Evolutionary conservation across 1,140 invertebrate genomes (phyloP).

Genomic region (Chironomus tepperi): DNA sequence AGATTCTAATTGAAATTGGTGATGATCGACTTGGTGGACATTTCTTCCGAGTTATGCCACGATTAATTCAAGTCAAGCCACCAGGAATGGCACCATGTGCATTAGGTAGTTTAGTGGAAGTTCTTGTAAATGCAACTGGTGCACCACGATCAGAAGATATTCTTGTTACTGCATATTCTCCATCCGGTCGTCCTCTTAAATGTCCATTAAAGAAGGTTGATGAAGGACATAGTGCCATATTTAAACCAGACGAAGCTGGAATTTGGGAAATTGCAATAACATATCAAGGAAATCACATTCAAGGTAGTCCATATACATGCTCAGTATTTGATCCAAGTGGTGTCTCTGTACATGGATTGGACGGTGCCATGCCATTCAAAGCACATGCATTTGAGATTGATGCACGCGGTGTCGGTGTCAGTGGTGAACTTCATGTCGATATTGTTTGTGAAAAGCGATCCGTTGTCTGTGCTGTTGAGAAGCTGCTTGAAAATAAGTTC

Average conservation of each 20-base stretch:
- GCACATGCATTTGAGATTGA: slow-evolving; percentile 77
- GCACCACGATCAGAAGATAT: slow-evolving; percentile 72
- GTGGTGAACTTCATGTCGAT: slow-evolving; percentile 79
- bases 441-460: slow-evolving; percentile 77
- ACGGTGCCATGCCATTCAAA: slow-evolving; percentile 65
- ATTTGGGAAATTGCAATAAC: slow-evolving; percentile 94
- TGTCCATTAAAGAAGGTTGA: slow-evolving; percentile 68
- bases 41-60: slow-evolving; percentile 79
- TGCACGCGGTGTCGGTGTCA: slow-evolving; percentile 71
- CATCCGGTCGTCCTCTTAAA: slow-evolving; percentile 64
- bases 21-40: slow-evolving; percentile 49
- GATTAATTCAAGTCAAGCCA: slow-evolving; percentile 72
- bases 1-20: slow-evolving; percentile 56
- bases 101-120: slow-evolving; percentile 87
- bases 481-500: slow-evolving; percentile 72
- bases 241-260: slow-evolving; percentile 92
- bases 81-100: slow-evolving; percentile 92
- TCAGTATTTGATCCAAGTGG: slow-evolving; percentile 93
- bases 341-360: slow-evolving; percentile 63
- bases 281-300: slow-evolving; percentile 91
- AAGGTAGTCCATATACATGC: slow-evolving; percentile 93
- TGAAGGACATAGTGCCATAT: slow-evolving; percentile 83
- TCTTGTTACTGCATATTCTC: slow-evolving; percentile 79
- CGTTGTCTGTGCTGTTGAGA: slow-evolving; percentile 74
- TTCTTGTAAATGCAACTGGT: slow-evolving; percentile 84